phyloP scores from a whole-genome alignment of 1,140 invertebrate species.

The Tribolium castaneum region DNA sequence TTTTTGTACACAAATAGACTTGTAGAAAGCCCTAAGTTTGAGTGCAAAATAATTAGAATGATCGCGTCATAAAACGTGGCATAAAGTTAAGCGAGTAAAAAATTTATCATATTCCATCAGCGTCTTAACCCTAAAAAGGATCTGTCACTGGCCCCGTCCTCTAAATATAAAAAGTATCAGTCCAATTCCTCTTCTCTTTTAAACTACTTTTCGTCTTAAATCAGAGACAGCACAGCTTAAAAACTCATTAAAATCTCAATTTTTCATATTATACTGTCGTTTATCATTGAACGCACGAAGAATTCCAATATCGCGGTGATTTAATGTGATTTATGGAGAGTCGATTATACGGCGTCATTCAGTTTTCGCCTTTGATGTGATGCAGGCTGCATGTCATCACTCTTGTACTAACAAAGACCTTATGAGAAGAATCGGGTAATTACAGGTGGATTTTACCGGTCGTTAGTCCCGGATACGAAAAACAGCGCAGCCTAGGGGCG shows the following conservation, averaged over 20 bases:
- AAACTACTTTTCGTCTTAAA: slow-evolving; percentile 36
- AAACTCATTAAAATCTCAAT: slow-evolving; percentile 61
- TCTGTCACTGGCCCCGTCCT: background rate
- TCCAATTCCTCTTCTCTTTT: slow-evolving; percentile 33
- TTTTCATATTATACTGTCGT: slow-evolving; percentile 62
- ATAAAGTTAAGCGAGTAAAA: background rate
- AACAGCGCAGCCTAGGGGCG: slow-evolving; percentile 7
- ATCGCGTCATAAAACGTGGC: background rate
- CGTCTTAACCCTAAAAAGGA: slow-evolving; percentile 1
- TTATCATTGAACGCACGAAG: slow-evolving; percentile 57
- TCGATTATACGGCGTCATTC: slow-evolving; percentile 52
- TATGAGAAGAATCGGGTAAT: slow-evolving; percentile 6
- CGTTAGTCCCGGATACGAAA: background rate
- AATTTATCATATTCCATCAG: background rate
- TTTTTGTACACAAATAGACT: too few relatives aligned
- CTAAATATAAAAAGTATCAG: slow-evolving; percentile 35
- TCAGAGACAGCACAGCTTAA: slow-evolving; percentile 46
- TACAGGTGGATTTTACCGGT: slow-evolving; percentile 5
- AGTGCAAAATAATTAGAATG: background rate
- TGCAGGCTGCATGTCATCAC: slow-evolving; percentile 22
- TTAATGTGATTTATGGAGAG: slow-evolving; percentile 60
- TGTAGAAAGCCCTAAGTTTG: background rate
- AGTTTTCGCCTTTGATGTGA: slow-evolving; percentile 28
- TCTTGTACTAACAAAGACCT: slow-evolving; percentile 8
- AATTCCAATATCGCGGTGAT: slow-evolving; percentile 61